Evolutionary conservation across 1,140 invertebrate genomes (phyloP).

Genomic region (Drosophila paulistorum): DNA sequence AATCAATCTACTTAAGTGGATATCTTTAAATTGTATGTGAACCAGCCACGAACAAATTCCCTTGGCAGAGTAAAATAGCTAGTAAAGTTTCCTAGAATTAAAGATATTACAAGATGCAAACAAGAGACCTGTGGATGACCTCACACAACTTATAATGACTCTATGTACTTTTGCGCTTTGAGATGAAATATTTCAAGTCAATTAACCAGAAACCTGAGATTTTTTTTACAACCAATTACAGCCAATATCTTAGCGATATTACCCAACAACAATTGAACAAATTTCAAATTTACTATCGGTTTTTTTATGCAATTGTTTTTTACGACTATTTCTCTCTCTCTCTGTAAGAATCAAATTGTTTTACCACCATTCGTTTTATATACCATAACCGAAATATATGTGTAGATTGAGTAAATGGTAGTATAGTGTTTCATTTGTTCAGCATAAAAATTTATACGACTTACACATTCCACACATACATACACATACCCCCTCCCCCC

Average conservation of each 20-base stretch:
- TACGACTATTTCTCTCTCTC: not conserved
- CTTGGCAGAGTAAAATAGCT: too few species aligned
- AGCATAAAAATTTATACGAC: conserved; percentile 8
- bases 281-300: not conserved
- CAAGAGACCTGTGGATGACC: too few species aligned
- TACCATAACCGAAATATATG: not conserved
- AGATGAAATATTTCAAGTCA: too few species aligned
- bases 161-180: too few species aligned
- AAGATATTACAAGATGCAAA: too few species aligned
- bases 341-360: not conserved
- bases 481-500: not conserved
- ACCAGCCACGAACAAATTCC: too few species aligned
- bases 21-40: too few species aligned
- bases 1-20: too few species aligned
- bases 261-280: not conserved
- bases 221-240: not conserved
- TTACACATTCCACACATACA: not conserved
- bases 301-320: not conserved
- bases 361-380: not conserved
- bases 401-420: not conserved
- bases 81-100: too few species aligned
- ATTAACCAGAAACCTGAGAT: not conserved
- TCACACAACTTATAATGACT: too few species aligned
- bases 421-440: conserved; percentile 1
- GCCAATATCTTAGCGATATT: not conserved